Evolutionary conservation across 2,797 vertebrate genomes (phyloP).

Genomic region (Odontamblyopus rebecca): DNA sequence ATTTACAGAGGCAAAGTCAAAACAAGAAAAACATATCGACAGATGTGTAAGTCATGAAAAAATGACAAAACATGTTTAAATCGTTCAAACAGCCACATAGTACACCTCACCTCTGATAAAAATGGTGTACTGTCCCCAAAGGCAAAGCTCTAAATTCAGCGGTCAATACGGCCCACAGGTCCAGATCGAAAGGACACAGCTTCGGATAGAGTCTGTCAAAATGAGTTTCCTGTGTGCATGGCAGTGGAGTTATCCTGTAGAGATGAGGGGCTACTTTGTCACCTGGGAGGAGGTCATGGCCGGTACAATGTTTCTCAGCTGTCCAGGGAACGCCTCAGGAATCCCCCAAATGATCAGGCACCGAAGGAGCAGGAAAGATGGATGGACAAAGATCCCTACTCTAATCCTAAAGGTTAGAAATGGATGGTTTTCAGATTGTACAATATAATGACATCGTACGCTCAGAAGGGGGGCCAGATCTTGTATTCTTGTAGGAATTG

Average conservation of each 20-base stretch:
- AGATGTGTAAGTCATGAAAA: constrained; percentile 26
- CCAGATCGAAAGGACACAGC: neutral
- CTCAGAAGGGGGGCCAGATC: no score
- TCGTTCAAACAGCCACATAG: no score
- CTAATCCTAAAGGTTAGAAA: neutral
- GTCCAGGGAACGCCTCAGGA: neutral
- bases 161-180: neutral
- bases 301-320: neutral
- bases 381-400: neutral
- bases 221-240: neutral
- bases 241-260: neutral
- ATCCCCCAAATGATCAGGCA: neutral
- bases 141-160: neutral
- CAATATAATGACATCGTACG: no score
- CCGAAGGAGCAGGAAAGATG: neutral
- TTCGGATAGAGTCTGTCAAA: neutral
- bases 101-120: neutral
- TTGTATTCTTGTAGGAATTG: no score
- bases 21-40: constrained; percentile 22
- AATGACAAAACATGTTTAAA: no score
- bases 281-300: neutral
- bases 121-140: neutral
- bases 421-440: no score
- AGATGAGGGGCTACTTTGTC: neutral
- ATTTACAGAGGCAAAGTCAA: constrained; percentile 38